Evolutionary conservation across 2,888 invertebrate genomes (phyloP).

Genomic region (Epiperipatus broadwayi): DNA sequence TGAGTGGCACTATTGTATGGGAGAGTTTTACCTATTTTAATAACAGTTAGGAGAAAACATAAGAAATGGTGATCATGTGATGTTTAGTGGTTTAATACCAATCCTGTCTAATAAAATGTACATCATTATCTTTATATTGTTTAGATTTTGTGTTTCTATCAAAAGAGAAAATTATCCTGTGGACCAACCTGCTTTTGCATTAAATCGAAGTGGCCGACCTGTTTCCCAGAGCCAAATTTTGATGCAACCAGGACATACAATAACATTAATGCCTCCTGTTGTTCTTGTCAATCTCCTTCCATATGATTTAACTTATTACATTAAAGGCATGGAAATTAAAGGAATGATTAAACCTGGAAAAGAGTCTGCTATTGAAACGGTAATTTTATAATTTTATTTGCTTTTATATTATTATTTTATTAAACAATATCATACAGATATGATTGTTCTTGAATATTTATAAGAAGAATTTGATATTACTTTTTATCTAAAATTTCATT

Average conservation of each 20-base stretch:
- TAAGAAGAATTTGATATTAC: too few relatives aligned
- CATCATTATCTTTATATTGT: too few relatives aligned
- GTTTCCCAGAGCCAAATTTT: conserved; percentile 13
- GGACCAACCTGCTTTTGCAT: conserved; percentile 27
- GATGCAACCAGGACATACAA: conserved; percentile 60
- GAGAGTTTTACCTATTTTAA: too few relatives aligned
- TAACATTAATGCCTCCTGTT: conserved; percentile 63
- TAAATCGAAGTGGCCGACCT: too few relatives aligned
- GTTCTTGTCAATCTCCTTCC: conserved; percentile 70
- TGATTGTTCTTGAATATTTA: too few relatives aligned
- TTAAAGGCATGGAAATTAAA: conserved; percentile 26
- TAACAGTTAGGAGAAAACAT: too few relatives aligned
- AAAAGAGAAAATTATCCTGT: conserved; percentile 58
- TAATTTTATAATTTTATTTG: conserved; percentile 19
- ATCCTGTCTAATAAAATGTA: background rate
- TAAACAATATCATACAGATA: too few relatives aligned
- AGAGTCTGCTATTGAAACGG: conserved; percentile 27
- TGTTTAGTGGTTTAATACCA: too few relatives aligned
- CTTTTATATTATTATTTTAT: conserved; percentile 4
- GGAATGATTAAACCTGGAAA: conserved; percentile 32
- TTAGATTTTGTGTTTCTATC: conserved; percentile 57
- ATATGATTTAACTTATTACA: conserved; percentile 31
- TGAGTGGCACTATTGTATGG: too few relatives aligned
- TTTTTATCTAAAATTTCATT: too few relatives aligned
- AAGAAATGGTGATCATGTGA: too few relatives aligned